Base-by-base conservation (phyloP, 2,888 invertebrate genomes). In the Digitonthophagus gazella region DNA sequence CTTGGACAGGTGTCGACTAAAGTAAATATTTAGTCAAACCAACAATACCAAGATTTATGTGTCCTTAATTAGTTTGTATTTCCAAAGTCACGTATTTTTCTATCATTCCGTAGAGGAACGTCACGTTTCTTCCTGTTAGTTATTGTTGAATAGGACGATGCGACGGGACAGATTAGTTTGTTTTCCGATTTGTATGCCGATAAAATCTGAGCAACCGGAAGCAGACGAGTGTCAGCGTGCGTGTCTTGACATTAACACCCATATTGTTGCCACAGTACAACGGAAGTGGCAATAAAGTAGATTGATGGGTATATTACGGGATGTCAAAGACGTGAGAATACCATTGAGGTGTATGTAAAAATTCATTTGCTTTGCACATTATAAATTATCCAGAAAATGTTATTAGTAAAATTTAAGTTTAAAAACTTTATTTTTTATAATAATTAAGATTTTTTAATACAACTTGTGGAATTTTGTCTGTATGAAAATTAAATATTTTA, bases 281-380 rank as follows among this genome's bases (percentile, higher is more conserved):
- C 61, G 61, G 61, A 61, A 61, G 61, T 61, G 18, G 18, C 61
- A 61, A 61, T 61, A 61, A 61, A 61, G 19, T 19, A 16, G 61
- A 61, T 61, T 61, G 61, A 61, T 11, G 8, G 18, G n/a, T 18
- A 19, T 61, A 61, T 61, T 61, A 19, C 8, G 28, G 61, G 61
- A 8, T 61, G 61, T 61, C 61, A 61, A n/a, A 61, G 61, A 61
- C 61, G 61, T 61, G 61, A 61, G 61, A 61, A 61, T 61, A 19
- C 20, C 28, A 44, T 8, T 44, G 28, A 44, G 11, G 11, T 22
- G 6, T 22, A 22, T 44, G 28, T 44, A 44, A 6, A 44, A 44
- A 8, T 44, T 1, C 6, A 8, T 44, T 44, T 44, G 28, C 8
- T 44, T 44, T 22, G 6, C 6, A 22, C 22, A n/a, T n/a, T n/a